Percentiles rank a stretch among this genome's conserved stretches.
Conservation (phyloP, 1,140 invertebrate genomes). For the Anoplolepis gracilipes region DNA sequence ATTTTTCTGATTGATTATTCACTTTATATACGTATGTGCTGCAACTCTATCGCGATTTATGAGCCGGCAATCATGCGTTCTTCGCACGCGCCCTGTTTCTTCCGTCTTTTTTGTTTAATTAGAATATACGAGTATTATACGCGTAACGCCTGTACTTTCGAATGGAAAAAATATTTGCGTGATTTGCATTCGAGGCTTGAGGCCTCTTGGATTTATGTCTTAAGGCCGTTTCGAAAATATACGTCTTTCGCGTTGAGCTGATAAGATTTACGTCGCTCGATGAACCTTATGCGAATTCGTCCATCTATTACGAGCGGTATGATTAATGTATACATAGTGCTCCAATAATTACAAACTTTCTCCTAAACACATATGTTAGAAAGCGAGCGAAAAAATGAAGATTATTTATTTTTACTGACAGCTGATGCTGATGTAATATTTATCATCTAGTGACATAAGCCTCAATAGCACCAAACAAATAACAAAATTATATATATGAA, state of each 20-base stretch:
- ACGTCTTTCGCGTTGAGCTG: not conserved
- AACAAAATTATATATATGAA: no score
- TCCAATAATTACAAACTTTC: conserved; percentile 1
- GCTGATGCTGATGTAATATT: not conserved
- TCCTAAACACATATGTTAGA: not conserved
- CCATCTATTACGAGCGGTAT: conserved; percentile 1
- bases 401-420: conserved; percentile 29
- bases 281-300: conserved; percentile 35
- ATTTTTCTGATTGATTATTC: conserved; percentile 56
- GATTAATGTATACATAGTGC: conserved; percentile 19
- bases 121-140: not conserved
- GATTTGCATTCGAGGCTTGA: conserved; percentile 5
- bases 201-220: not conserved
- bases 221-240: conserved; percentile 39
- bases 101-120: conserved; percentile 13
- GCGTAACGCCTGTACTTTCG: conserved; percentile 2
- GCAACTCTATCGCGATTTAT: conserved; percentile 16
- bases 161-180: not conserved
- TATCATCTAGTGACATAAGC: not conserved
- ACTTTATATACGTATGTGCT: conserved; percentile 10
- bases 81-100: not conserved
- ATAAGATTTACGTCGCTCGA: conserved; percentile 32
- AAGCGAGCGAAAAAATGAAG: conserved; percentile 2
- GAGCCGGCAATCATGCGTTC: not conserved
- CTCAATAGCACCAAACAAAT: not conserved